These are phyloP conservation scores for Volucella zonaria DNA, from an alignment of 2,888 invertebrate species.

Conservation along the genomic window DNA sequence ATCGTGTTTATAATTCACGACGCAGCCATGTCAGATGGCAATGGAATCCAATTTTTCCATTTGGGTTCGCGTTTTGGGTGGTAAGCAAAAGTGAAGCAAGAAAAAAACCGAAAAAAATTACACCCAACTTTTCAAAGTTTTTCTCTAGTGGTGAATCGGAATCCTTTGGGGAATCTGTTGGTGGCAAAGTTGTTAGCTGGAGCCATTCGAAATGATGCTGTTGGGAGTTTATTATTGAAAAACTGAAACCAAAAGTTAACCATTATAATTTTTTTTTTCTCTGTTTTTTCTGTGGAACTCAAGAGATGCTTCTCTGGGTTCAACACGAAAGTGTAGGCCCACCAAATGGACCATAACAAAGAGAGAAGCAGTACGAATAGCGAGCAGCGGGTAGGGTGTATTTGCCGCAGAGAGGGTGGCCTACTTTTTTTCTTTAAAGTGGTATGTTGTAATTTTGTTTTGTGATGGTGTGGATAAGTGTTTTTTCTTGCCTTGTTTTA, in stretches of 20 bases:
- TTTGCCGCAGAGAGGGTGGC: not conserved
- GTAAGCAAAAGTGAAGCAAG: slow-evolving; percentile 10
- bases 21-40: slow-evolving; percentile 45
- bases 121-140: slow-evolving; percentile 34
- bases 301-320: slow-evolving; percentile 31
- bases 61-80: not conserved
- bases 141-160: slow-evolving; percentile 21
- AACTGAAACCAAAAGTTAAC: slow-evolving; percentile 67
- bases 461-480: not conserved
- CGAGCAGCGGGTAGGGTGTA: not conserved
- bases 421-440: slow-evolving; percentile 3
- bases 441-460: not conserved
- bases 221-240: slow-evolving; percentile 69
- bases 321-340: slow-evolving; percentile 26
- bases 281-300: not conserved
- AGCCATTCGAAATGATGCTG: slow-evolving; percentile 48
- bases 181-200: slow-evolving; percentile 45
- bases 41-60: slow-evolving; percentile 16
- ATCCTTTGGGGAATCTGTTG: slow-evolving; percentile 54
- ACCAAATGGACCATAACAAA: slow-evolving; percentile 33
- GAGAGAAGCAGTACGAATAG: too few species aligned
- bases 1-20: slow-evolving; percentile 57
- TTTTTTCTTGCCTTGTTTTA: slow-evolving; percentile 4
- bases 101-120: slow-evolving; percentile 7
- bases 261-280: slow-evolving; percentile 56